A percentile compares a stretch with the other conserved stretches of the same genome.
phyloP scores from a whole-genome alignment of 2,888 invertebrate genomes.

The Pterobdella sp. region DNA sequence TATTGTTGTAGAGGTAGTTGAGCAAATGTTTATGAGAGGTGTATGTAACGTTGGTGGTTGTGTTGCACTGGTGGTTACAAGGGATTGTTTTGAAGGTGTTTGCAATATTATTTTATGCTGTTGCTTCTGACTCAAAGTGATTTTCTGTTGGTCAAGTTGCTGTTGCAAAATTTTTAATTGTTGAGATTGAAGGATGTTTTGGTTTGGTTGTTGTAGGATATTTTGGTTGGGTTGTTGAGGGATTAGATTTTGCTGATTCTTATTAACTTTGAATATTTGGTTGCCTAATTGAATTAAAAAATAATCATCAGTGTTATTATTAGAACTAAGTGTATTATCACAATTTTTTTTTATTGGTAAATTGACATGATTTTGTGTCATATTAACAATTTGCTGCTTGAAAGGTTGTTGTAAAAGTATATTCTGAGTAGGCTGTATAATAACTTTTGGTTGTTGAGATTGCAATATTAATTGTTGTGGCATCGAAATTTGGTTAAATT shows the following conservation, averaged over 20 bases:
- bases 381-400: neutral
- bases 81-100: neutral
- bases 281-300: slow-evolving; percentile 20
- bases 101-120: neutral
- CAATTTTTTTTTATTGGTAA: neutral
- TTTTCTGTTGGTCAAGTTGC: neutral
- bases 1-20: neutral
- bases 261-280: slow-evolving; percentile 11
- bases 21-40: neutral
- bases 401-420: slow-evolving; percentile 14
- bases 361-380: neutral
- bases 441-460: neutral
- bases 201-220: neutral
- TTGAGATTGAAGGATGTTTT: neutral
- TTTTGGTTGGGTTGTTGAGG: neutral
- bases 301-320: neutral
- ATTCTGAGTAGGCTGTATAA: neutral
- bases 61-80: neutral
- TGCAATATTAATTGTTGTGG: neutral
- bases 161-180: neutral
- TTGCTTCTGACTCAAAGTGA: neutral
- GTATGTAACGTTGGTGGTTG: neutral
- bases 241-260: neutral
- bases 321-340: neutral
- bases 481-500: neutral